These are phyloP conservation scores for Adelges cooleyi DNA, from an alignment of 1,140 invertebrate genomes.

Conservation along the genomic window DNA sequence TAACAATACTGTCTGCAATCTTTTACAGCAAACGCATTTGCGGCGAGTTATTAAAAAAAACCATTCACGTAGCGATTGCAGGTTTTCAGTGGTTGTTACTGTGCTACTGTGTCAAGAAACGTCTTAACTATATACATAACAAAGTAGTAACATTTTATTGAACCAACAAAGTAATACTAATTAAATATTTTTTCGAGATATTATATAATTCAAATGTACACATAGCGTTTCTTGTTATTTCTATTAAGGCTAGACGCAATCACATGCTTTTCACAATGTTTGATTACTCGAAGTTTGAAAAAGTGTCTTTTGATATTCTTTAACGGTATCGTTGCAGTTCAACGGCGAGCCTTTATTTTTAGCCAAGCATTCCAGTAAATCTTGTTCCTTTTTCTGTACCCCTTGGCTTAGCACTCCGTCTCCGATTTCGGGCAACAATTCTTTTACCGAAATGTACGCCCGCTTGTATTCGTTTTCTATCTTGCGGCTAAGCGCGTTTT, in stretches of 20 bases:
- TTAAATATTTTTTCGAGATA: neutral
- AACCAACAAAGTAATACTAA: conserved; percentile 7
- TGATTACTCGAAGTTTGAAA: neutral
- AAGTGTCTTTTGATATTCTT: conserved; percentile 17
- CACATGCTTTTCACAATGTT: neutral
- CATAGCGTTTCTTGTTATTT: neutral
- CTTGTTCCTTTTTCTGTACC: neutral
- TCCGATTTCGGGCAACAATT: conserved; percentile 10
- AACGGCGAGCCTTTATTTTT: neutral
- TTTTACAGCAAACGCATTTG: too few species aligned
- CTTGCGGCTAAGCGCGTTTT: conserved; percentile 1
- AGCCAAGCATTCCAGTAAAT: neutral
- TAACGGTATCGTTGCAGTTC: neutral
- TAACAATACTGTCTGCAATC: too few species aligned
- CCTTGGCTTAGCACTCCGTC: neutral
- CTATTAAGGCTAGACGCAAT: too few species aligned
- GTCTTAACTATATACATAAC: too few species aligned
- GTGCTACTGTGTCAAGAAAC: too few species aligned
- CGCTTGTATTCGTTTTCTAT: conserved; percentile 9
- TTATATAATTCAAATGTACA: conserved; percentile 3
- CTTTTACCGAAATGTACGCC: neutral
- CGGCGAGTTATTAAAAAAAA: too few species aligned
- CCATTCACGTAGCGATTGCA: too few species aligned
- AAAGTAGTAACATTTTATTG: conserved; percentile 10
- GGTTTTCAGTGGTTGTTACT: too few species aligned